Evolutionary conservation across 2,113 vertebrate species (phyloP).

Genomic region (Climacteris rufus): DNA sequence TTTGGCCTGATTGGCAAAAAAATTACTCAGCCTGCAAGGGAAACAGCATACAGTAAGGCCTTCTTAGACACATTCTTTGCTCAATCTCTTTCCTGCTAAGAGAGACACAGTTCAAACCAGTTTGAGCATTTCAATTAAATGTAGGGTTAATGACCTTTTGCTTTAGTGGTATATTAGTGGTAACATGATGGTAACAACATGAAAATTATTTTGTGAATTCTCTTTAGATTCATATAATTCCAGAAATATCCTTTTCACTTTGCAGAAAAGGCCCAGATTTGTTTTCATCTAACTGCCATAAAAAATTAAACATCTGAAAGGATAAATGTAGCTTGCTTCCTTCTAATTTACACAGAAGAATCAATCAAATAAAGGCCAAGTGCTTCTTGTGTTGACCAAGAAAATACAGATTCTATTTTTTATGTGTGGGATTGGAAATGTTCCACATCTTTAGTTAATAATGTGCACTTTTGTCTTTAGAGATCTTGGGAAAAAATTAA

Average conservation of each 20-base stretch:
- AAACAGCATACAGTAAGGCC: background rate
- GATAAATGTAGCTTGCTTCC: background rate
- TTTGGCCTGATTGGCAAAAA: background rate
- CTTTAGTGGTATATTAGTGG: background rate
- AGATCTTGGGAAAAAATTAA: background rate
- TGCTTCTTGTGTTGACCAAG: background rate
- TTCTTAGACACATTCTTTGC: background rate
- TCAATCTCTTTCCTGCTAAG: background rate
- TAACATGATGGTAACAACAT: background rate
- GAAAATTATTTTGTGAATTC: background rate
- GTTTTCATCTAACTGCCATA: background rate
- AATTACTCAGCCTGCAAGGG: background rate
- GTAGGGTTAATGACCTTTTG: background rate
- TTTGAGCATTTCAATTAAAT: background rate
- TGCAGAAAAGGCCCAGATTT: background rate
- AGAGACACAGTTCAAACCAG: background rate
- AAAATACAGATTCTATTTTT: background rate
- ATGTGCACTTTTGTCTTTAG: background rate
- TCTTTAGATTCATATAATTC: background rate
- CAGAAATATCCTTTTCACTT: background rate
- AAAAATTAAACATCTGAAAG: background rate
- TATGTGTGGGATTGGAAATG: background rate
- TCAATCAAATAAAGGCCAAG: background rate
- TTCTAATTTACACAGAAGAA: constrained; percentile 16
- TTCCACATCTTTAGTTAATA: constrained; percentile 21